phyloP scores from a whole-genome alignment of 2,113 vertebrate species.

The Anoplopoma fimbria region DNA sequence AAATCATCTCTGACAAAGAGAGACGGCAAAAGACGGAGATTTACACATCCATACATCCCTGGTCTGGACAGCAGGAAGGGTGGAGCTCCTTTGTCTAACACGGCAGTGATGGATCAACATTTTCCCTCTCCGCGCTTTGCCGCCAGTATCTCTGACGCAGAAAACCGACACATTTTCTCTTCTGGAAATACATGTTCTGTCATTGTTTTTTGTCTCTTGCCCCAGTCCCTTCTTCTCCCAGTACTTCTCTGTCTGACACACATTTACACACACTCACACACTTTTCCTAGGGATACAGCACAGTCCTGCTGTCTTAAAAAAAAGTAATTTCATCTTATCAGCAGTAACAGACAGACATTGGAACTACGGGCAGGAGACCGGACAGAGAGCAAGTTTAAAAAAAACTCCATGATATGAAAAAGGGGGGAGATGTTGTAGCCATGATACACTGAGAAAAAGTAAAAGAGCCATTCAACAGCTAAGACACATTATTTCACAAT shows the following conservation, averaged over 20 bases:
- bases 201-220: slow-evolving; percentile 57
- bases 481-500: neutral
- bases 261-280: slow-evolving; percentile 37
- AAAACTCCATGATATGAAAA: neutral
- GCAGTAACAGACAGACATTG: slow-evolving; percentile 58
- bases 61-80: slow-evolving; percentile 62
- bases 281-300: slow-evolving; percentile 50
- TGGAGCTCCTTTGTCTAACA: slow-evolving; percentile 71
- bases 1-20: slow-evolving; percentile 78
- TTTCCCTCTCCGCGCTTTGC: slow-evolving; percentile 41
- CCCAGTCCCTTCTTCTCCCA: slow-evolving; percentile 33
- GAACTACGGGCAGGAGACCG: slow-evolving; percentile 37
- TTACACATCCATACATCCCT: slow-evolving; percentile 72
- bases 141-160: slow-evolving; percentile 46
- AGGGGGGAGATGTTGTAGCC: neutral
- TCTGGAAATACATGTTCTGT: slow-evolving; percentile 61
- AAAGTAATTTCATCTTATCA: slow-evolving; percentile 73
- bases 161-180: slow-evolving; percentile 41
- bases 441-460: neutral
- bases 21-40: slow-evolving; percentile 61
- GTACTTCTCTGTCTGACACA: slow-evolving; percentile 32
- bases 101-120: slow-evolving; percentile 72
- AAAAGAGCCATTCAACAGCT: neutral
- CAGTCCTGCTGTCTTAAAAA: slow-evolving; percentile 66
- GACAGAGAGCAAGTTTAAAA: slow-evolving; percentile 39